A percentile compares a stretch with the other conserved stretches of the same genome.
phyloP scores from a whole-genome alignment of 2,797 vertebrate genomes.

The Ctenochaetus hawaiiensis region DNA sequence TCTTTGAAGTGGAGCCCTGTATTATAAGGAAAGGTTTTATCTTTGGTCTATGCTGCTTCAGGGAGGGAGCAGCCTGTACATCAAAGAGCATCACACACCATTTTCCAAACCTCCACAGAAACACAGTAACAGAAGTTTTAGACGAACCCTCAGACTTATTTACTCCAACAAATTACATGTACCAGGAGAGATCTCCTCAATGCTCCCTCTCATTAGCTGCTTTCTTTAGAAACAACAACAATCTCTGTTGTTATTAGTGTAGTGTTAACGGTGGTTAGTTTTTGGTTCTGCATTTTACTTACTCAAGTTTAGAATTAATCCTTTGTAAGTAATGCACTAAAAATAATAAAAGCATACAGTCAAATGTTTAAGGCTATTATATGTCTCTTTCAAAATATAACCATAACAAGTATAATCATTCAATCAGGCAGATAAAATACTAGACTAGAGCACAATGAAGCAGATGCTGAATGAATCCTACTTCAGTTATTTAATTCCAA shows the following conservation, averaged over 20 bases:
- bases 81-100: constrained; percentile 60
- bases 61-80: constrained; percentile 43
- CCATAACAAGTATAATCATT: not conserved
- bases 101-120: constrained; percentile 59
- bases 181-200: constrained; percentile 26
- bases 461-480: not conserved
- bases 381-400: not conserved
- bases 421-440: not conserved
- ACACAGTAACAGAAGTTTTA: constrained; percentile 45
- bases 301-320: not conserved
- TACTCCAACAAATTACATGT: constrained; percentile 52
- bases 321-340: not conserved
- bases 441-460: not conserved
- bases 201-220: constrained; percentile 38
- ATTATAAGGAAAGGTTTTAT: constrained; percentile 52
- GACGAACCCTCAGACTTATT: constrained; percentile 62
- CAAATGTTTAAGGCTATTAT: not conserved
- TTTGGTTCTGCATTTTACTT: not conserved
- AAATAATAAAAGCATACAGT: not conserved
- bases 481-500: constrained; percentile 11
- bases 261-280: not conserved
- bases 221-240: constrained; percentile 8
- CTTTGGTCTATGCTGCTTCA: constrained; percentile 51
- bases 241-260: not conserved
- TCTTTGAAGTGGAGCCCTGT: constrained; percentile 58